Evolutionary conservation across 2,797 vertebrate genomes (phyloP), one percentile per base, ranked within the genome.

Genomic region (Sebastiscus tertius): DNA sequence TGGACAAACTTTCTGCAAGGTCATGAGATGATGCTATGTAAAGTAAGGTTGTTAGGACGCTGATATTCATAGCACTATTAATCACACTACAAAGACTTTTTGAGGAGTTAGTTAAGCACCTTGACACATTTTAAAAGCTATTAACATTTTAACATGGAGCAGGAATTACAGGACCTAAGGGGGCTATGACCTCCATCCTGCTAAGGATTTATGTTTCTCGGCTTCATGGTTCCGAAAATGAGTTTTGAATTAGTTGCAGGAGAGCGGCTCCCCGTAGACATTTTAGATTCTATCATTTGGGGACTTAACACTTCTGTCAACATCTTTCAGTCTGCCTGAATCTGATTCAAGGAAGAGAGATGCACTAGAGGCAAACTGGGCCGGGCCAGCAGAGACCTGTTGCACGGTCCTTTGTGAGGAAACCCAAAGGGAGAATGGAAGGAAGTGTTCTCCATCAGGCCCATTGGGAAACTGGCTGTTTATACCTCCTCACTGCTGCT

Each of bases 401-500:
- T 13, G n/a, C 31, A 54, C 18, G 27, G 59, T 63, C 62, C 72
- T 77, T 8, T 55, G 72, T 59, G n/a, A 65, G 29, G 42, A 76
- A 73, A 58, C 55, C 79, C n/a, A 52, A 59, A 52, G 59, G 72
- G 63, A 63, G 4, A 34, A 60, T 20, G 61, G 66, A 65, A 79
- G 82, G 61, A 86, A 74, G 80, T 66, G 56, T 49, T 77, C 34
- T 81, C 75, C 61, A 55, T 33, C 12, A 69, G 62, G 65, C 31
- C 72, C 77, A 9, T 63, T 66, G 77, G 80, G 59, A 72, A 70
- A 75, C 74, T 60, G 49, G 46, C 33, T 62, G 86, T 89, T 91
- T 88, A 75, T 54, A 68, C 71, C 49, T 72, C 68, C 63, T 27
- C 61, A 36, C n/a, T 33, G 61, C 4, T 55, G 70, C 55, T 66